Conservation (phyloP, 2,113 vertebrate species). For the Epinephelus fuscoguttatus region DNA sequence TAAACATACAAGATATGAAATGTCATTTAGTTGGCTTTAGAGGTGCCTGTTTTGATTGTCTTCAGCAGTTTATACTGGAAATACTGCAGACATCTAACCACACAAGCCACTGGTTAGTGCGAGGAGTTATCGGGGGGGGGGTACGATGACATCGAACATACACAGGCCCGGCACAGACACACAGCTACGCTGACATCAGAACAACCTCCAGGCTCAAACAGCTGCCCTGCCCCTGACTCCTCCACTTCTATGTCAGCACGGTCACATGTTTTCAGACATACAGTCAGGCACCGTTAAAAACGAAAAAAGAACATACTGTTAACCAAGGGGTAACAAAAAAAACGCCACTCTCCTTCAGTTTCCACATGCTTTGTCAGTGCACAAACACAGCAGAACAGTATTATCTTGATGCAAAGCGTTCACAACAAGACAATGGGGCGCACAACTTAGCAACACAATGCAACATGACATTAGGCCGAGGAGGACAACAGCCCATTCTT, state of each 20-base stretch:
- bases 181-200: constrained; percentile 61
- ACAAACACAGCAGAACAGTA: constrained; percentile 48
- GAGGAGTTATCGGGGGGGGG: constrained; percentile 16
- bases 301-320: neutral
- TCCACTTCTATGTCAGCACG: constrained; percentile 31
- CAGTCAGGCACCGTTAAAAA: constrained; percentile 5
- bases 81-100: neutral
- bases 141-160: constrained; percentile 30
- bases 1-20: neutral
- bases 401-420: constrained; percentile 57
- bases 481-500: constrained; percentile 74
- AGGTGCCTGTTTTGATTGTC: neutral
- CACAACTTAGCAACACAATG: constrained; percentile 65
- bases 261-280: constrained; percentile 40
- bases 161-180: constrained; percentile 35
- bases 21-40: neutral
- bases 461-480: constrained; percentile 68
- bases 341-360: neutral
- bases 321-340: neutral
- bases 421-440: constrained; percentile 63
- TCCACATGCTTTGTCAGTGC: constrained; percentile 69
- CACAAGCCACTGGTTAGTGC: constrained; percentile 60
- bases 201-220: constrained; percentile 41
- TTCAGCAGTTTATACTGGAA: constrained; percentile 8
- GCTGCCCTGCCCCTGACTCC: constrained; percentile 44